Conservation (phyloP, 1,140 invertebrate species). For the Harpegnathos saltator region DNA sequence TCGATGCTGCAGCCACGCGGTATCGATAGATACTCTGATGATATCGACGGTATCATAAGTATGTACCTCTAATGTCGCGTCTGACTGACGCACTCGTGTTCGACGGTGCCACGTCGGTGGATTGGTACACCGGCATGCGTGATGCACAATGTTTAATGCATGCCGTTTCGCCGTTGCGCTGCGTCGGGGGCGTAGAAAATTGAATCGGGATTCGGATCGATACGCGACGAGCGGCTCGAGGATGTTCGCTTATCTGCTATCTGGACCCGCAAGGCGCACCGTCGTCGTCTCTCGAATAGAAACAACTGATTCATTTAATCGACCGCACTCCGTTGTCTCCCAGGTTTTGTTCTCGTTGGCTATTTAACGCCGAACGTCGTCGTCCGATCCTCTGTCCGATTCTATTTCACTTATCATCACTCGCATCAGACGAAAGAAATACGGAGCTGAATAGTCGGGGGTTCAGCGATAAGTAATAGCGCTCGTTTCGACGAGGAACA, state of each 20-base stretch:
- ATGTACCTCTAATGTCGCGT: slow-evolving; percentile 27
- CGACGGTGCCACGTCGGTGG: slow-evolving; percentile 47
- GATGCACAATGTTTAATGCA: slow-evolving; percentile 73
- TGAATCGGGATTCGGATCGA: slow-evolving; percentile 74
- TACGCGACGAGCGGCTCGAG: slow-evolving; percentile 62
- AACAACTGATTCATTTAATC: slow-evolving; percentile 67
- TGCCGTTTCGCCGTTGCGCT: slow-evolving; percentile 64
- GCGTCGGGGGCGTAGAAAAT: slow-evolving; percentile 68
- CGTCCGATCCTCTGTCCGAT: not conserved
- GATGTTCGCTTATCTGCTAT: slow-evolving; percentile 69
- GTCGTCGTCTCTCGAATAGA: slow-evolving; percentile 56
- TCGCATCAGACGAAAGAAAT: not conserved
- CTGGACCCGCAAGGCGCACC: slow-evolving; percentile 50
- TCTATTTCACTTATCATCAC: too few species aligned
- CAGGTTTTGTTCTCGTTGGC: slow-evolving; percentile 4
- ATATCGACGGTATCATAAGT: slow-evolving; percentile 7
- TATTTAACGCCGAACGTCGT: slow-evolving; percentile 15
- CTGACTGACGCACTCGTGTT: slow-evolving; percentile 47
- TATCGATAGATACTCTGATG: slow-evolving; percentile 2
- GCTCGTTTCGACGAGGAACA: not conserved
- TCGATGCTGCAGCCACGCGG: not conserved
- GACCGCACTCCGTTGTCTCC: slow-evolving; percentile 22
- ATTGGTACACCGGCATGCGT: slow-evolving; percentile 63
- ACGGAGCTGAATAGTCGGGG: not conserved
- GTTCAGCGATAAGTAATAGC: not conserved